phyloP scores from a whole-genome alignment of 2,888 invertebrate genomes.

The Synergus japonicus region DNA sequence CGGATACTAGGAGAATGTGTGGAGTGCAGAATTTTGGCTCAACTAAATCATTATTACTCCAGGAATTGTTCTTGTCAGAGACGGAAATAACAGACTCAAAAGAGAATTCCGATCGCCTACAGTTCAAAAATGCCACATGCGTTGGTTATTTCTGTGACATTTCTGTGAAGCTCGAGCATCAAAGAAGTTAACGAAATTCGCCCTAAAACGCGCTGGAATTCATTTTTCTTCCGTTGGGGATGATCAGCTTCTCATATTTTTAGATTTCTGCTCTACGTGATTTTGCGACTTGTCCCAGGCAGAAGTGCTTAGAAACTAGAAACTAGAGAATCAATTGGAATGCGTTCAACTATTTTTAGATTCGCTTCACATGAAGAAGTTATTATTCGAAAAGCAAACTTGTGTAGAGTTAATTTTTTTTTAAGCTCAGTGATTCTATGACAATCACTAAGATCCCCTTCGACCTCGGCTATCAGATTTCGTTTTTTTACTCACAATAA shows the following conservation, averaged over 20 bases:
- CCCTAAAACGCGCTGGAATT: constrained; percentile 65
- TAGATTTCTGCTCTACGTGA: background rate
- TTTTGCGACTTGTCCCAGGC: background rate
- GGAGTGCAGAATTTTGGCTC: background rate
- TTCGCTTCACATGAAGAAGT: background rate
- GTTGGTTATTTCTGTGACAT: constrained; percentile 67
- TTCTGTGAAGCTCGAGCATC: constrained; percentile 69
- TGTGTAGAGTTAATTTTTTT: background rate
- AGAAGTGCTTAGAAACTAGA: background rate
- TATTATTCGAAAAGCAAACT: background rate
- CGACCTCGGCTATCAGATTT: background rate
- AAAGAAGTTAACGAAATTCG: constrained; percentile 67
- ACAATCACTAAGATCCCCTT: background rate
- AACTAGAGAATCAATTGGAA: background rate
- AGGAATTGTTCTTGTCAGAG: constrained; percentile 12
- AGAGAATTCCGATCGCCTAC: constrained; percentile 47
- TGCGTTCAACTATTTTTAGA: background rate
- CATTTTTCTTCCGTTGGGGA: constrained; percentile 64
- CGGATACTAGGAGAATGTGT: background rate
- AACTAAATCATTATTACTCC: constrained; percentile 3
- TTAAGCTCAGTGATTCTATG: background rate
- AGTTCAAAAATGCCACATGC: constrained; percentile 60
- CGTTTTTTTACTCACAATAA: background rate
- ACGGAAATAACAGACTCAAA: constrained; percentile 47
- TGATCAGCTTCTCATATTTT: constrained; percentile 54